Percentiles rank a stretch among this genome's conserved stretches.
Evolutionary conservation across 2,113 vertebrate species (phyloP).

Genomic region (Chamaetylas fuelleborni): DNA sequence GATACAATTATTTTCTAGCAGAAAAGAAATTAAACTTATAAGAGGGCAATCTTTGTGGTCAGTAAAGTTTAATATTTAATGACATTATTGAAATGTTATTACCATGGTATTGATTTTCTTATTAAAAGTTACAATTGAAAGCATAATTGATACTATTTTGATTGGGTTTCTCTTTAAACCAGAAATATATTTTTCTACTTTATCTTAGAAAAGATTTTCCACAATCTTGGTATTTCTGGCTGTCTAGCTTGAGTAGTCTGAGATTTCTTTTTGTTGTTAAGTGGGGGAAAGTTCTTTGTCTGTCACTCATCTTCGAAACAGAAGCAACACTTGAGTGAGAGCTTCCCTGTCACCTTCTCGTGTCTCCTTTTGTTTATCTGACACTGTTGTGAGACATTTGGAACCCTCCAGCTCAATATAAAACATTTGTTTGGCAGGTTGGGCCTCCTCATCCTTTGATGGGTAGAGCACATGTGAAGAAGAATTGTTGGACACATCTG

Average conservation of each 20-base stretch:
- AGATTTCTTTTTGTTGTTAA: slow-evolving; percentile 27
- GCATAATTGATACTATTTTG: neutral
- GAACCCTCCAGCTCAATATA: slow-evolving; percentile 56
- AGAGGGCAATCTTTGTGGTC: neutral
- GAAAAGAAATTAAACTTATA: slow-evolving; percentile 29
- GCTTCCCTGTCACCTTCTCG: slow-evolving; percentile 38
- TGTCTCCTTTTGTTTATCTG: slow-evolving; percentile 70
- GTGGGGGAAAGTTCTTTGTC: neutral
- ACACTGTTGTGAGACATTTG: slow-evolving; percentile 65
- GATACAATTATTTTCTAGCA: neutral
- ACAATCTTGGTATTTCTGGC: neutral
- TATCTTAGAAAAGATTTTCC: neutral
- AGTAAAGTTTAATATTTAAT: slow-evolving; percentile 31
- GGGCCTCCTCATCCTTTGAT: slow-evolving; percentile 53
- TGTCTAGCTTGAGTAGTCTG: neutral
- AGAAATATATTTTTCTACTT: neutral
- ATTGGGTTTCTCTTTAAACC: neutral
- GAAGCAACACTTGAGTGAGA: slow-evolving; percentile 50
- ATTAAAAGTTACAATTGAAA: neutral
- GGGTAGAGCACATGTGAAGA: slow-evolving; percentile 26
- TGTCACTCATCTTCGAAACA: slow-evolving; percentile 47
- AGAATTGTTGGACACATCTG: neutral
- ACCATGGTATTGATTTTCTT: neutral
- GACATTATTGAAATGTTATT: slow-evolving; percentile 33
- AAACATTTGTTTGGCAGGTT: slow-evolving; percentile 71